Evolutionary conservation across 2,113 vertebrate genomes (phyloP), one percentile per base, ranked within the genome.

Genomic region (Ifrita kowaldi): DNA sequence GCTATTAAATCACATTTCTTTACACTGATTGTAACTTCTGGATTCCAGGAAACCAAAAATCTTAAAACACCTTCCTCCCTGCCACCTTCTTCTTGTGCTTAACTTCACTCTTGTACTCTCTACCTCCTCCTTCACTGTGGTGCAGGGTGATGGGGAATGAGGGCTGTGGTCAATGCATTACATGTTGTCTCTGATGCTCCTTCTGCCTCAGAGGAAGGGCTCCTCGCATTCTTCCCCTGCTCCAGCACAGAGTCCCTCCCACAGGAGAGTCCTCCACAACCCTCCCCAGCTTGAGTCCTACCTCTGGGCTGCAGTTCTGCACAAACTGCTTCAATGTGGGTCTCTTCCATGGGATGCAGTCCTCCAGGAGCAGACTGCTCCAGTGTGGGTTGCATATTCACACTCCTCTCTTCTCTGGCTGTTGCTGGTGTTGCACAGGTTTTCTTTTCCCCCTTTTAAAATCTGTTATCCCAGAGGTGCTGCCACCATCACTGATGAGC

Each of bases 401-500:
- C 16, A 64, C 14, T 88, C 7, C 11, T 49, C 9, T 63, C 41
- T 63, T 63, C 41, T 79, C 20, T 15, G 14, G 41, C 41, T n/a
- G 11, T 22, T 44, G 9, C 60, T 44, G 49, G 37, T 65, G 60
- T 53, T 53, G 24, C 30, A 44, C 24, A 42, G 15, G 3, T 57
- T 64, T 84, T 59, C 41, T n/a, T 33, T 27, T 8, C 9, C 22
- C 11, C 24, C 9, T 18, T 69, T 24, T 70, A 7, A 63, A 35
- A 42, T 50, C 33, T 14, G 10, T 70, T 57, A 12, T 23, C 27
- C 39, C 41, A 32, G 32, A 42, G 26, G 22, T 5, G 1, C 50
- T n/a, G 17, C 32, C 9, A 42, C 21, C 2, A 0, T 30, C 1
- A 1, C 16, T 49, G 24, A 27, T 35, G n/a, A 44, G 11, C 28